Conservation (phyloP, 2,113 vertebrate genomes). For the Bubo bubo region DNA sequence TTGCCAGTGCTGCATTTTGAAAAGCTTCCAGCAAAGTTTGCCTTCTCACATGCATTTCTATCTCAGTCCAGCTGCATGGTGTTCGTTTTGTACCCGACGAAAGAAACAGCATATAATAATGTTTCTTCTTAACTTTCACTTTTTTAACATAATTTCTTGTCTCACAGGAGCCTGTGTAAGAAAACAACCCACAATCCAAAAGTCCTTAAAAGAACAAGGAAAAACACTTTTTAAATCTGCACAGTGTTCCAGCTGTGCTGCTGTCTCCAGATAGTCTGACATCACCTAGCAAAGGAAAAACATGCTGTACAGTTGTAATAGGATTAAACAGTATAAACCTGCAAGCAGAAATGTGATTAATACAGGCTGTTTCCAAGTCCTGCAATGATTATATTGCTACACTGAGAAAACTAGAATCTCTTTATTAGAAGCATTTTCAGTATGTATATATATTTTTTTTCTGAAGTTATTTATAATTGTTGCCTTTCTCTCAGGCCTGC, state of each 20-base stretch:
- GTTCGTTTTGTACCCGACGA: not conserved
- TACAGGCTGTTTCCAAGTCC: not conserved
- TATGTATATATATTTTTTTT: not conserved
- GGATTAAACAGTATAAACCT: slow-evolving; percentile 37
- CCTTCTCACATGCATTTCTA: not conserved
- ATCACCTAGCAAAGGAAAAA: not conserved
- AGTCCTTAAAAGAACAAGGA: not conserved
- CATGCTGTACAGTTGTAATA: not conserved
- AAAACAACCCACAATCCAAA: not conserved
- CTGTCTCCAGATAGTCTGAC: not conserved
- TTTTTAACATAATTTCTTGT: not conserved
- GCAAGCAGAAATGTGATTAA: slow-evolving; percentile 53
- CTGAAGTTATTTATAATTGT: slow-evolving; percentile 29
- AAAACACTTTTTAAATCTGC: not conserved
- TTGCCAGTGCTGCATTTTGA: not conserved
- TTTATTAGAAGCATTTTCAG: slow-evolving; percentile 21
- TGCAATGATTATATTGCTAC: not conserved
- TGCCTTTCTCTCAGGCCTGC: slow-evolving; percentile 24
- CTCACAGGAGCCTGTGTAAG: not conserved
- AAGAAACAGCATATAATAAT: not conserved
- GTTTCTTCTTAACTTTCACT: not conserved
- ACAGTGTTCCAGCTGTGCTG: not conserved
- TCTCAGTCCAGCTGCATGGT: not conserved
- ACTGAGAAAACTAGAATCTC: not conserved
- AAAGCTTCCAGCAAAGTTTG: not conserved